Percentiles rank a stretch among this genome's conserved stretches.
phyloP scores from a whole-genome alignment of 2,113 vertebrate species.

The Limnothrissa miodon region DNA sequence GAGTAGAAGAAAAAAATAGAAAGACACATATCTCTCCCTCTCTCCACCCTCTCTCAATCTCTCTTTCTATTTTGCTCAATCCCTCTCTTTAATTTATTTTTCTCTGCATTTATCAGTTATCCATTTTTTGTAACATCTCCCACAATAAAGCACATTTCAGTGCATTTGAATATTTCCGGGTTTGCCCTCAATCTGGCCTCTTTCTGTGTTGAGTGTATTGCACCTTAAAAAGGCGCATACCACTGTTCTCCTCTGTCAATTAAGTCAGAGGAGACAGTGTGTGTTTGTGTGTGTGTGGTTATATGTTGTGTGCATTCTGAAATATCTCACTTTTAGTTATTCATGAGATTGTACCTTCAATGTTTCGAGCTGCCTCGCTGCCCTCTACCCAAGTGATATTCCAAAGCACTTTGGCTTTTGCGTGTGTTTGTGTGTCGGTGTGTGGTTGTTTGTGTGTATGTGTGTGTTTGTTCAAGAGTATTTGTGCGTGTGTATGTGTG shows the following conservation, averaged over 20 bases:
- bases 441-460: neutral
- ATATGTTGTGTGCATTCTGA: neutral
- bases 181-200: neutral
- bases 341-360: neutral
- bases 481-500: no score
- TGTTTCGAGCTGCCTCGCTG: neutral
- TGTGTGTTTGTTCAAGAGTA: neutral
- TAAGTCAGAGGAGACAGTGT: no score
- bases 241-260: no score
- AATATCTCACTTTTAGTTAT: neutral
- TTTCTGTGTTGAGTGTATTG: neutral
- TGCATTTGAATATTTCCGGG: neutral
- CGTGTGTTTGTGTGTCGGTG: neutral
- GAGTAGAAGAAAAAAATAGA: neutral
- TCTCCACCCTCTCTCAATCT: neutral
- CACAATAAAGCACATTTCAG: neutral
- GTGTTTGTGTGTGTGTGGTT: no score
- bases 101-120: neutral
- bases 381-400: neutral
- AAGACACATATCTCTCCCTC: neutral
- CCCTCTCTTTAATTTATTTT: neutral
- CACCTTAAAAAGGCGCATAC: no score
- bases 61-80: neutral
- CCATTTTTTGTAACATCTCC: neutral
- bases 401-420: neutral